Evolutionary conservation across 2,888 invertebrate genomes (phyloP).

Genomic region (Nowickia ferox): DNA sequence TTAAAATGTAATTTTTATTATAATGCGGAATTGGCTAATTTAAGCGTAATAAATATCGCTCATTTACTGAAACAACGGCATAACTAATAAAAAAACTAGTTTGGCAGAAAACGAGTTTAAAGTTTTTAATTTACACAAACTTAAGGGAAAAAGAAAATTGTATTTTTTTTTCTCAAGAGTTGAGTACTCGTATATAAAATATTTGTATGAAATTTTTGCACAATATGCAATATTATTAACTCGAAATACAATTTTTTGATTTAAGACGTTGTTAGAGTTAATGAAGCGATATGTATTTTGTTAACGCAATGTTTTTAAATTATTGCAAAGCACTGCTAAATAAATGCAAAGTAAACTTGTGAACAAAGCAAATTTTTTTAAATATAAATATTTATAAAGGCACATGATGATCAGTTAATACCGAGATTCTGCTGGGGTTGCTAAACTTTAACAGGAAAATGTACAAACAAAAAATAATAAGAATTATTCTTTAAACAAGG

Average conservation of each 20-base stretch:
- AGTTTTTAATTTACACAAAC: too few relatives aligned
- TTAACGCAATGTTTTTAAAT: background rate
- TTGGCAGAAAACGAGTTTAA: too few relatives aligned
- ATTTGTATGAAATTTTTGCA: too few relatives aligned
- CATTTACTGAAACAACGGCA: too few relatives aligned
- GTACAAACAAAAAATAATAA: background rate
- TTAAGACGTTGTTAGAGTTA: too few relatives aligned
- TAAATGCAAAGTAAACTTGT: conserved; percentile 33
- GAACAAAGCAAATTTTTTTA: conserved; percentile 22
- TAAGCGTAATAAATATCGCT: background rate
- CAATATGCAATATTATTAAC: too few relatives aligned
- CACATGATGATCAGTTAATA: conserved; percentile 3
- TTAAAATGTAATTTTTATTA: background rate
- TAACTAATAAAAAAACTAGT: too few relatives aligned
- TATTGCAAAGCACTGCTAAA: background rate
- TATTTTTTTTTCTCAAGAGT: too few relatives aligned
- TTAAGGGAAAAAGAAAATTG: too few relatives aligned
- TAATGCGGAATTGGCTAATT: background rate
- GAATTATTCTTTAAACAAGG: conserved; percentile 32
- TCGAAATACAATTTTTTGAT: too few relatives aligned
- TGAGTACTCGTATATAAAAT: too few relatives aligned
- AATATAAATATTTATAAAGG: conserved; percentile 27
- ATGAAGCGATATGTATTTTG: background rate
- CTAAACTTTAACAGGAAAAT: conserved; percentile 41
- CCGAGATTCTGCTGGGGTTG: conserved; percentile 34